Evolutionary conservation across 2,888 invertebrate species (phyloP).

Genomic region (Zelleria hepariella): DNA sequence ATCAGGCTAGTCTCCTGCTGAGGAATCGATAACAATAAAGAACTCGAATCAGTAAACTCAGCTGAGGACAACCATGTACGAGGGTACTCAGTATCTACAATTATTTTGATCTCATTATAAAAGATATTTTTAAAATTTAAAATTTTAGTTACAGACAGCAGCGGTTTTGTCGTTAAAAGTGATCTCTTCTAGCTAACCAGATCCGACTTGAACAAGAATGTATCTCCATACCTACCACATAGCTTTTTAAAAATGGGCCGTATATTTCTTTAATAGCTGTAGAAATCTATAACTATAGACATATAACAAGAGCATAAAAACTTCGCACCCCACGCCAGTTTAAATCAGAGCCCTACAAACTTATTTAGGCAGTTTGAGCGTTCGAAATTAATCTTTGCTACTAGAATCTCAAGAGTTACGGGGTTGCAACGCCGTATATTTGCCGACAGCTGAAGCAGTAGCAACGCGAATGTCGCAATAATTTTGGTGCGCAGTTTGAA

Average conservation of each 20-base stretch:
- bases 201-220: no score
- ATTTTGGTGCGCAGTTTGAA: slow-evolving; percentile 41
- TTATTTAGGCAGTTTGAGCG: not conserved
- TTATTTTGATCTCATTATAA: no score
- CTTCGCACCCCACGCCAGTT: not conserved
- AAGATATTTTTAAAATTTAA: no score
- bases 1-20: no score
- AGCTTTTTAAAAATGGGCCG: not conserved
- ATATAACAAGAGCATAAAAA: not conserved
- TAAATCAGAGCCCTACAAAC: not conserved
- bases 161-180: no score
- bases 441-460: not conserved
- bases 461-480: slow-evolving; percentile 48
- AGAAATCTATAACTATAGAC: not conserved
- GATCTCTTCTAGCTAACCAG: no score
- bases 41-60: no score
- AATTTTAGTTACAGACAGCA: no score
- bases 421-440: not conserved
- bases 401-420: not conserved
- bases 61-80: no score
- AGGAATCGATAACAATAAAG: no score
- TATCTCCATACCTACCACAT: not conserved
- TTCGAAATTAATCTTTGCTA: not conserved
- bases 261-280: not conserved
- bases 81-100: no score